Evolutionary conservation across 2,888 invertebrate genomes (phyloP), one percentile per base, ranked within the genome.

Genomic region (Ichneumon xanthorius): DNA sequence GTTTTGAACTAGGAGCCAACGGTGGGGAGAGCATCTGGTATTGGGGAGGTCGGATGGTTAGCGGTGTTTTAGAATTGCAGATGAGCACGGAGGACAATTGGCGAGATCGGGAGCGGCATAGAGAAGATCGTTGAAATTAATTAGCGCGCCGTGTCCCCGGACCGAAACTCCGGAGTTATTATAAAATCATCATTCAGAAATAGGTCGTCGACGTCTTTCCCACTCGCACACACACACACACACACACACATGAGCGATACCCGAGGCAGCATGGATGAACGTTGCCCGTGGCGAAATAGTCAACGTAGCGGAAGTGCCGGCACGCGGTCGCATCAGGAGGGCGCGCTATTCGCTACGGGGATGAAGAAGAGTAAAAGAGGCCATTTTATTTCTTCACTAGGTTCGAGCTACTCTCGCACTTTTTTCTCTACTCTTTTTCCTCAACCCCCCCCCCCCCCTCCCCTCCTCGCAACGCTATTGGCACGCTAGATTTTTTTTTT

Each of bases 181-280:
- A 87, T 84, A 85, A 88, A 87, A 87, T 87, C 79, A 85, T 87
- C 82, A 86, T 86, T 85, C 82, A 81, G 85, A 88, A 88, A 88
- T 84, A 84, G 84, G 79, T 88, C 87, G 87, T 84, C 85, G 85
- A 82, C 85, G 86, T 87, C 75, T 87, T 81, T 85, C 67, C 83
- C 79, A 75, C 75, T 77, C 80, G 61, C 80, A 71, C 53, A 77
- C 73, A 76, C 84, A 7, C 37, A 9, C 7, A 37, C 80, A 72
- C 68, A 72, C 79, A 48, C 79, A 80, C 50, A 78, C n/a, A 22
- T 19, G 61, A 72, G 78, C 80, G 83, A 84, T 82, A 84, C 75
- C 84, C 77, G 63, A 77, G 82, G 71, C 55, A 63, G 50, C 53
- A 75, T 61, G 82, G 65, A 16, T 37, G 63, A 76, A 72, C 55